Evolutionary conservation across 2,113 vertebrate species (phyloP), one percentile per base, ranked within the genome.

Genomic region (Hirundichthys speculiger): DNA sequence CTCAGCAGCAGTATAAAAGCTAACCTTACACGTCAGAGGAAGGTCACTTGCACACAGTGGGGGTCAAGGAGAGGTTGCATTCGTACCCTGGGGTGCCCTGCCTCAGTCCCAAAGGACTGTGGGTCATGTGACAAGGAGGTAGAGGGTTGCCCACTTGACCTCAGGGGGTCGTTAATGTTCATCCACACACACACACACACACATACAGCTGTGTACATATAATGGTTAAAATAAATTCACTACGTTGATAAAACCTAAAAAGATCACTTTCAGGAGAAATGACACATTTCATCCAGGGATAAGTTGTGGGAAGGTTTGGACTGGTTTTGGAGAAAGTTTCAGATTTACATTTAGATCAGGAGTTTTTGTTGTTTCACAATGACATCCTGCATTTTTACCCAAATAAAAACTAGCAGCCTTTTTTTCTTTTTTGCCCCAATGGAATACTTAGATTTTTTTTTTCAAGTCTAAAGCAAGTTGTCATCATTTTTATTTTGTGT

Each of bases 31-130:
- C 77, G 70, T 85, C 82, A 84, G 59, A 43, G 69, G 76, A 76
- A 86, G 88, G 89, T 89, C 83, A 75, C 63, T 40, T 15, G 67
- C 83, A 76, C 85, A 72, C 72, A 34, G 55, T 19, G 76, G 73
- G 85, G 86, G 88, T 91, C 88, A 89, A 79, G 71, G 82, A 73
- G 81, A 88, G 87, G 90, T 79, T 67, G 63, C 41, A 13, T 78
- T 62, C n/a, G n/a, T 77, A 75, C 70, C 75, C 77, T 18, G 41
- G 54, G 54, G 77, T 13, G 21, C 54, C 22, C 70, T 69, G 75
- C 61, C n/a, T 52, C 16, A 2, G 54, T 82, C 86, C 81, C 79
- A 61, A 19, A 82, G 77, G 87, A 80, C 81, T 39, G 53, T 9
- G 18, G 73, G 79, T 76, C 43, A 64, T 70, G 68, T 76, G 83